Base-by-base conservation (phyloP, 2,888 invertebrate genomes). In the Leptinotarsa tumamoca region DNA sequence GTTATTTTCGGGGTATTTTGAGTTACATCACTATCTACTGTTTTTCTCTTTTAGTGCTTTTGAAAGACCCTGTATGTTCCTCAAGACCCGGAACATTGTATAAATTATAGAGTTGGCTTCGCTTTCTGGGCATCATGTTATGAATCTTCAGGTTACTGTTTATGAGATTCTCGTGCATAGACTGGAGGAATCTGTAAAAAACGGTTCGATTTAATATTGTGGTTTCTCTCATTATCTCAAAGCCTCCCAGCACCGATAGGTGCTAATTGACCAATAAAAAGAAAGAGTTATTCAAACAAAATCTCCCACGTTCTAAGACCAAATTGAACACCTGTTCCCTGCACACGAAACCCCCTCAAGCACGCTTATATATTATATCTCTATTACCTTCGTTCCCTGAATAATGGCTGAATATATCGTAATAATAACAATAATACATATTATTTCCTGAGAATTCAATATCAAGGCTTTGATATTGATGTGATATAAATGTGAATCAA, bases 231-330 rank as follows among this genome's bases (percentile, higher is more conserved):
- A 33, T 17, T 33, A 63, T 43, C 43, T 27, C 43, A 13, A 33
- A 63, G 63, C 63, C 63, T 63, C 4, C 43, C 17, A 43, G 33
- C 43, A 63, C 15, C 58, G 43, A 23, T 49, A 67, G 71, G 74
- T 67, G 74, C 18, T 74, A 74, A 74, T 71, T 74, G 71, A 21
- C 67, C 74, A 71, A 67, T 71, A 71, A 71, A 74, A 71, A 33
- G 50, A 56, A 15, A 58, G 66, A 70, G 58, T 71, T 74, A 71
- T 74, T 74, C 58, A 61, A 69, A 71, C 49, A 69, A 58, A 73
- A 52, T 74, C 74, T 74, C 74, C 69, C 74, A 74, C 74, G 74
- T 74, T 71, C 17, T 63, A 58, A 33, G 43, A 23, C 68, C 50
- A 27, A 58, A 74, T 71, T 67, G 74, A 70, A 74, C 74, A 74